Percentiles rank a stretch among this genome's conserved stretches.
phyloP scores from a whole-genome alignment of 2,888 invertebrate species.

The Pteria penguin region DNA sequence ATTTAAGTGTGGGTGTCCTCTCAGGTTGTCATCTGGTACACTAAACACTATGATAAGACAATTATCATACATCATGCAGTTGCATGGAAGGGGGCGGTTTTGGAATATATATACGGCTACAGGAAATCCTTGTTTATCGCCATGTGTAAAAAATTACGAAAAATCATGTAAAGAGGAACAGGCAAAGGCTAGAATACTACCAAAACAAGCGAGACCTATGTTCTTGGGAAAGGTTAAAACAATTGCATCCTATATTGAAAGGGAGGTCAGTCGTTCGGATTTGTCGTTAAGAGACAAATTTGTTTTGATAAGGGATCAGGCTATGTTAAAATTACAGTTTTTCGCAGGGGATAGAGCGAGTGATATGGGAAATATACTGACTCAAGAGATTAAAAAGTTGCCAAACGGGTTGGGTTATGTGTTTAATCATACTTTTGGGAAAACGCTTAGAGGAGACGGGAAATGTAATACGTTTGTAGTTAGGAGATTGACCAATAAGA shows the following conservation, averaged over 20 bases:
- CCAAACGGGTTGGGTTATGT: slow-evolving; percentile 17
- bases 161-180: slow-evolving; percentile 33
- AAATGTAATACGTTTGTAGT: slow-evolving; percentile 30
- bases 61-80: slow-evolving; percentile 3
- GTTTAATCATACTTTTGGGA: slow-evolving; percentile 34
- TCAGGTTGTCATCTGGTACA: slow-evolving; percentile 4
- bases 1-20: slow-evolving; percentile 5
- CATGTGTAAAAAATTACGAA: slow-evolving; percentile 12
- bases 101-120: not conserved
- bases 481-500: not conserved
- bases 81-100: not conserved
- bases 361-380: slow-evolving; percentile 3
- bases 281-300: slow-evolving; percentile 5
- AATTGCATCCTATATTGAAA: slow-evolving; percentile 15
- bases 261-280: not conserved
- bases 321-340: slow-evolving; percentile 22
- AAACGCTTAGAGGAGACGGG: slow-evolving; percentile 24
- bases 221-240: slow-evolving; percentile 10
- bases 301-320: slow-evolving; percentile 7
- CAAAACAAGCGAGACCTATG: slow-evolving; percentile 25
- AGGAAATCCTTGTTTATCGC: slow-evolving; percentile 27
- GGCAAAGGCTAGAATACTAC: slow-evolving; percentile 27
- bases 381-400: slow-evolving; percentile 28
- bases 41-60: slow-evolving; percentile 1
- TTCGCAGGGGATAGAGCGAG: slow-evolving; percentile 21